Conservation (phyloP, 2,888 invertebrate genomes). For the Eupsilia transversa region DNA sequence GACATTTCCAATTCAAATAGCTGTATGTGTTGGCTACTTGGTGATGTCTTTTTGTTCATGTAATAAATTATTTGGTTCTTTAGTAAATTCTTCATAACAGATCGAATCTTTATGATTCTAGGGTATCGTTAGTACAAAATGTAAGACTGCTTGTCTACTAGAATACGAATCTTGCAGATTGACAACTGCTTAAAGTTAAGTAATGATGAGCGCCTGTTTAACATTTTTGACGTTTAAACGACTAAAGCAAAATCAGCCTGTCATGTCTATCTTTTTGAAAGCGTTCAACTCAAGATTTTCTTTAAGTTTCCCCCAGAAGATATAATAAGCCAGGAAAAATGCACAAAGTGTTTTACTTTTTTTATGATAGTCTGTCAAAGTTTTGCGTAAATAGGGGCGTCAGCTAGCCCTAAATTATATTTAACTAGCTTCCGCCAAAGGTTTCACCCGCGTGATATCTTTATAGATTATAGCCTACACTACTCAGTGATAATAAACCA, state of each 20-base stretch:
- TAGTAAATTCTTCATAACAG: neutral
- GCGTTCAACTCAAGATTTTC: neutral
- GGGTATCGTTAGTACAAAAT: neutral
- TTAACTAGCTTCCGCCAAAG: too few species aligned
- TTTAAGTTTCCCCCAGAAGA: neutral
- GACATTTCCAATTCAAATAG: slow-evolving; percentile 9
- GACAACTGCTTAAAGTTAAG: too few species aligned
- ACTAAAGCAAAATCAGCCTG: neutral
- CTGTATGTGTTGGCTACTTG: neutral
- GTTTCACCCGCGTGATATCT: too few species aligned
- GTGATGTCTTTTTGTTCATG: neutral
- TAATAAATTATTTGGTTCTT: neutral
- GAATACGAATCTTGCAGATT: neutral
- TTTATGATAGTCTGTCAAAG: neutral
- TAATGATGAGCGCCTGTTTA: too few species aligned
- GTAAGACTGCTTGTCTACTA: neutral
- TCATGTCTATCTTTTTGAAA: neutral
- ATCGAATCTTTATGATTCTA: neutral
- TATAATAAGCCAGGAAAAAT: neutral
- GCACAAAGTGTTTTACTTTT: neutral
- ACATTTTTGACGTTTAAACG: too few species aligned
- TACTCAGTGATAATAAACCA: too few species aligned
- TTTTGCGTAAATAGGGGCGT: neutral
- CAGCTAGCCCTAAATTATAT: neutral
- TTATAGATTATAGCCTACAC: too few species aligned